phyloP scores from a whole-genome alignment of 2,113 vertebrate species.

The Otus sunia region DNA sequence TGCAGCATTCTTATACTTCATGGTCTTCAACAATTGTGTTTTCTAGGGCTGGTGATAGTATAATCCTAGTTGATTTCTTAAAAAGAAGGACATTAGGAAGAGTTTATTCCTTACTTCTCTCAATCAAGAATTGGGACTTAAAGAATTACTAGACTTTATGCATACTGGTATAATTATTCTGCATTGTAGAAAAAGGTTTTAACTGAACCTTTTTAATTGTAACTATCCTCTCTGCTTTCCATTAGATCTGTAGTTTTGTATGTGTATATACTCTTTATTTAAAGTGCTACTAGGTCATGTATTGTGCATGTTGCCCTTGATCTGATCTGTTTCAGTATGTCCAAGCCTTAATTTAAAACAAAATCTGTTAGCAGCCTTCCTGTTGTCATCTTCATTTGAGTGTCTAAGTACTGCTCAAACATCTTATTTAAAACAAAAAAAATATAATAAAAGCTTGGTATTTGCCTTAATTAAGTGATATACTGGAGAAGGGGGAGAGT shows the following conservation, averaged over 20 bases:
- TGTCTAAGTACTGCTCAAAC: neutral
- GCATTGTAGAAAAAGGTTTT: neutral
- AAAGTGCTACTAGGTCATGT: neutral
- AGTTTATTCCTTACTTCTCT: neutral
- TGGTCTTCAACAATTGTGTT: neutral
- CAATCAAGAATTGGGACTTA: neutral
- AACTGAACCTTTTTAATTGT: neutral
- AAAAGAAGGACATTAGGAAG: neutral
- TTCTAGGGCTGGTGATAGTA: neutral
- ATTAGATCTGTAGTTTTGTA: neutral
- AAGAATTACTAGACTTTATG: neutral
- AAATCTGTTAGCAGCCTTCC: neutral
- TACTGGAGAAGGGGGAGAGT: neutral
- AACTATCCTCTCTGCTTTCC: neutral
- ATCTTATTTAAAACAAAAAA: neutral
- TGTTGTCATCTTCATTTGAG: neutral
- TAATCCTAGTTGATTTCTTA: neutral
- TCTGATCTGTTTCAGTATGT: neutral
- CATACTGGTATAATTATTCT: neutral
- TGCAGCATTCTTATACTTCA: neutral
- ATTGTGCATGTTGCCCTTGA: neutral
- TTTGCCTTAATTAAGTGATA: neutral
- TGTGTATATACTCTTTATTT: neutral
- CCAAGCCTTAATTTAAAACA: neutral
- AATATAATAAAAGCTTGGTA: neutral